A percentile compares a stretch with the other conserved stretches of the same genome.
These are phyloP conservation scores for Ptychodera flava DNA, from an alignment of 35 echinoderm and acorn worm species.

Conservation along the genomic window DNA sequence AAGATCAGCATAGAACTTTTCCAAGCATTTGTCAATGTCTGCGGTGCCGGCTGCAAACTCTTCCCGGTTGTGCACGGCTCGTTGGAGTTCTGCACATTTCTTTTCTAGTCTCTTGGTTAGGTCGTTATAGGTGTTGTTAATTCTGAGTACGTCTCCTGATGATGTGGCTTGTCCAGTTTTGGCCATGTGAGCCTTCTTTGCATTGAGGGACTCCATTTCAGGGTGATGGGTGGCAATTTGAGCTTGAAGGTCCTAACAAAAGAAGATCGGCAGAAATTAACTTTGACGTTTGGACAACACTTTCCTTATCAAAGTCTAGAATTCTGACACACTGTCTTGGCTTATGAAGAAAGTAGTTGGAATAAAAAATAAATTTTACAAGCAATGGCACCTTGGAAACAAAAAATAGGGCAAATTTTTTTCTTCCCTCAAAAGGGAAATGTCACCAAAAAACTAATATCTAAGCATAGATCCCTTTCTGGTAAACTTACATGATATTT, in stretches of 20 bases:
- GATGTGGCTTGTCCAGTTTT: not conserved
- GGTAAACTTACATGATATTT: conserved; percentile 7
- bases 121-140: not conserved
- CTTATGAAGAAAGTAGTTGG: too few species aligned
- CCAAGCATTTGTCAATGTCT: not conserved
- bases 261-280: too few species aligned
- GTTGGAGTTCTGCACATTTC: not conserved
- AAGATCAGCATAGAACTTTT: not conserved
- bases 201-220: conserved; percentile 8
- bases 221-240: conserved; percentile 4
- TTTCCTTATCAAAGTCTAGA: too few species aligned
- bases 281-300: too few species aligned
- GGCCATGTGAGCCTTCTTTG: not conserved
- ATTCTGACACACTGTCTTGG: too few species aligned
- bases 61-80: not conserved
- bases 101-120: not conserved
- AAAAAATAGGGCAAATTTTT: not conserved
- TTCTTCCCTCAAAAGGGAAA: not conserved
- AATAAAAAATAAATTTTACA: too few species aligned
- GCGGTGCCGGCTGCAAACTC: not conserved
- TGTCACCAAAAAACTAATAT: not conserved
- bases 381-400: too few species aligned
- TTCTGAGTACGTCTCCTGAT: not conserved
- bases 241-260: conserved; percentile 15
- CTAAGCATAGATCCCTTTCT: too few species aligned